phyloP scores from a whole-genome alignment of 2,888 invertebrate species.

The Acrobasis repandana region DNA sequence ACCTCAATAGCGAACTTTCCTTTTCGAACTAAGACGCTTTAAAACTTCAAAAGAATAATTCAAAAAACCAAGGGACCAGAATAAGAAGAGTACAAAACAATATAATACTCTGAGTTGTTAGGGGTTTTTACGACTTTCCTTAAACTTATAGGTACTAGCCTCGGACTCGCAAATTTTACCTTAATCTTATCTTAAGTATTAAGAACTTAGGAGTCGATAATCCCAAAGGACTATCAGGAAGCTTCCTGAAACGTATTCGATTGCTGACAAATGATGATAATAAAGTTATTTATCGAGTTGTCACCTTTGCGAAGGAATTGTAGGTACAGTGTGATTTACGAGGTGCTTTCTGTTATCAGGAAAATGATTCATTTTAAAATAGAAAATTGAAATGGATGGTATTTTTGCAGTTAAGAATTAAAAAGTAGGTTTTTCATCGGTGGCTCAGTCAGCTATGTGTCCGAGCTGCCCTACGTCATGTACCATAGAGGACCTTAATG shows the following conservation, averaged over 20 bases:
- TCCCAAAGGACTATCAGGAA: neutral
- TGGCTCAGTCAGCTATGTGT: too few species aligned
- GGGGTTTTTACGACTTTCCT: neutral
- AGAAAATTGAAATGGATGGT: neutral
- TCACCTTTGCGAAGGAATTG: neutral
- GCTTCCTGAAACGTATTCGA: neutral
- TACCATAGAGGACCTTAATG: too few species aligned
- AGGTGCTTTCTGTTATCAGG: neutral
- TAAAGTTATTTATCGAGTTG: constrained; percentile 1
- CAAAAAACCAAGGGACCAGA: neutral
- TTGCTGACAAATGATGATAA: constrained; percentile 7
- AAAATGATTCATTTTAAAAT: neutral
- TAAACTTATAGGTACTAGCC: constrained; percentile 3
- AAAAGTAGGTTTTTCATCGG: neutral
- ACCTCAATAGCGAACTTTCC: too few species aligned
- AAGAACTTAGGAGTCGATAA: constrained; percentile 4
- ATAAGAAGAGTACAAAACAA: constrained; percentile 11
- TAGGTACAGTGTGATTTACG: neutral
- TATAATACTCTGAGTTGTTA: neutral
- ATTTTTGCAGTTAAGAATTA: neutral
- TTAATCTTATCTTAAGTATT: constrained; percentile 12
- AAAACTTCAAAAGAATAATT: neutral
- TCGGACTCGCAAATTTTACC: constrained; percentile 5
- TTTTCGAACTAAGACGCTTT: neutral
- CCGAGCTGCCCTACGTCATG: too few species aligned